phyloP scores from a whole-genome alignment of 2,888 invertebrate species.

The Spilosoma lubricipeda region DNA sequence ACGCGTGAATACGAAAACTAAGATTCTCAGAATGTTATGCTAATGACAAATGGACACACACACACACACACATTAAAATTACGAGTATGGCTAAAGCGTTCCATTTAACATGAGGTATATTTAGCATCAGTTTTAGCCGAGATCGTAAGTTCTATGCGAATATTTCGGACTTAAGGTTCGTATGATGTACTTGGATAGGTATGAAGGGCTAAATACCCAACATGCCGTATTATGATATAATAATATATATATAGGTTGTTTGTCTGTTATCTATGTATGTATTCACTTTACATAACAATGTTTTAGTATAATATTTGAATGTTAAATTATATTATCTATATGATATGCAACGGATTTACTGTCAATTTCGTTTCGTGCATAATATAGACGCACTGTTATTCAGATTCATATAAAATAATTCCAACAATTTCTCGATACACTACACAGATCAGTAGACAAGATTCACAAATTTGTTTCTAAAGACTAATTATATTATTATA shows the following conservation, averaged over 20 bases:
- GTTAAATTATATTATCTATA: background rate
- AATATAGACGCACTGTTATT: background rate
- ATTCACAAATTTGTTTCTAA: background rate
- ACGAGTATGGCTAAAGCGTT: conserved; percentile 8
- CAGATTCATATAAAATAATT: background rate
- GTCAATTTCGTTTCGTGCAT: background rate
- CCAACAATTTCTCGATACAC: background rate
- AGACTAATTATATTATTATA: background rate
- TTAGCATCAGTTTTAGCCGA: conserved; percentile 1
- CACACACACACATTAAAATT: conserved; percentile 12
- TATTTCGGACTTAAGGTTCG: background rate
- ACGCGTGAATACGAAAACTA: background rate
- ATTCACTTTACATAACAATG: background rate
- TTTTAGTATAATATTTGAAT: background rate
- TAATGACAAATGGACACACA: conserved; percentile 18
- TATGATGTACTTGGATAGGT: background rate
- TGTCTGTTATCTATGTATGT: background rate
- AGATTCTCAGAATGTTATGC: conserved; percentile 18
- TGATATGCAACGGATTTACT: background rate
- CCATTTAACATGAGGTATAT: conserved; percentile 17
- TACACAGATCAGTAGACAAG: background rate
- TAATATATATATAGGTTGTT: background rate
- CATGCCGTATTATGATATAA: background rate
- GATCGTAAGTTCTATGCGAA: background rate
- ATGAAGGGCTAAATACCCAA: background rate